Conservation (phyloP, 2,888 invertebrate genomes). For the Cryptocephalus primarius region DNA sequence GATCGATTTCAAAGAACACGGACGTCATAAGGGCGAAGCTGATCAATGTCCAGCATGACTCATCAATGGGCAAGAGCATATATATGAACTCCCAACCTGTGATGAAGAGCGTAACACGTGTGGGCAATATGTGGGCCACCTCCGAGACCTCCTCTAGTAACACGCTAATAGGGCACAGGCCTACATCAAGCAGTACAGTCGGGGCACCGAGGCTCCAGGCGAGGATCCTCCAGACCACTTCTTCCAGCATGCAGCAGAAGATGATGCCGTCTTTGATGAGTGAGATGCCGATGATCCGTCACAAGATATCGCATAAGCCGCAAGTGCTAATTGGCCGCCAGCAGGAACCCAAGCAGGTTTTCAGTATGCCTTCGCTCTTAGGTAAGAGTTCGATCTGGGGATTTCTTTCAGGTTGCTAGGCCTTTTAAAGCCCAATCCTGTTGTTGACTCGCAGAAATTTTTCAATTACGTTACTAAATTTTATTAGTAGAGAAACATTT, state of each 20-base stretch:
- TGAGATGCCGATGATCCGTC: background rate
- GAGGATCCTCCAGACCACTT: slow-evolving; percentile 9
- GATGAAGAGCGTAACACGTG: slow-evolving; percentile 10
- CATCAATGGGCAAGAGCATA: slow-evolving; percentile 10
- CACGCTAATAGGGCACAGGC: background rate
- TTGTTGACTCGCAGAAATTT: too few species aligned
- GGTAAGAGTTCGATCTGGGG: slow-evolving; percentile 3
- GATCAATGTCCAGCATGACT: slow-evolving; percentile 9
- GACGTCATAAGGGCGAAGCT: slow-evolving; percentile 4
- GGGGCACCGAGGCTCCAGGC: slow-evolving; percentile 2
- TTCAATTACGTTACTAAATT: too few species aligned
- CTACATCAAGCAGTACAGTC: background rate
- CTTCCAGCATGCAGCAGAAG: slow-evolving; percentile 4
- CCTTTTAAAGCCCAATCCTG: too few species aligned
- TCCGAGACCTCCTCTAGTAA: background rate
- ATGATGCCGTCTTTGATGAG: slow-evolving; percentile 5
- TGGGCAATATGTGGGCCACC: background rate
- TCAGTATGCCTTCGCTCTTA: slow-evolving; percentile 30
- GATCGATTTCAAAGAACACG: slow-evolving; percentile 5
- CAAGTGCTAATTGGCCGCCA: background rate
- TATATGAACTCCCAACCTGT: slow-evolving; percentile 11
- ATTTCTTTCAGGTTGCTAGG: too few species aligned
- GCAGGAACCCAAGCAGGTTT: slow-evolving; percentile 21
- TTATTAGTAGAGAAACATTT: too few species aligned
- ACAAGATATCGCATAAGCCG: background rate